Evolutionary conservation across 2,113 vertebrate species (phyloP).

Genomic region (Equus quagga): DNA sequence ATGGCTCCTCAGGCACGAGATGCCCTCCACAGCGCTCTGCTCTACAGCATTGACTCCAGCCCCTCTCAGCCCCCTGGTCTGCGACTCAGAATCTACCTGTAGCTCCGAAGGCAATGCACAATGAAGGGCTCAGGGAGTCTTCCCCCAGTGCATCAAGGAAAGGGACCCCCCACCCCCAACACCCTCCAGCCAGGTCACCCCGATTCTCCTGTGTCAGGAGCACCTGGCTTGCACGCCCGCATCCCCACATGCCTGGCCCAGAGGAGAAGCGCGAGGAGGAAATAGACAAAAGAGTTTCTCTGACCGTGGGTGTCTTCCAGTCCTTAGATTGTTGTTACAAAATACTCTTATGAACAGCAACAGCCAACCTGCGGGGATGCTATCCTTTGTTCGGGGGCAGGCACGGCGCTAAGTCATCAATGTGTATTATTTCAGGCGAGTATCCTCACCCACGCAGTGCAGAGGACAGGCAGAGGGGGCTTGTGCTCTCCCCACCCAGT

Average conservation of each 20-base stretch:
- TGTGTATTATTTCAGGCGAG: background rate
- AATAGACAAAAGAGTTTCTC: background rate
- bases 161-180: background rate
- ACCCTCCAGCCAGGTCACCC: rapidly evolving
- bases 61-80: background rate
- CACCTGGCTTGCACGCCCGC: rapidly evolving
- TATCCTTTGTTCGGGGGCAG: rapidly evolving
- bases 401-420: rapidly evolving
- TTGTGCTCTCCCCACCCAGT: background rate
- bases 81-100: background rate
- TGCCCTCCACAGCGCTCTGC: background rate
- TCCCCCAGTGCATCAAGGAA: background rate
- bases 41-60: rapidly evolving
- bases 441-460: background rate
- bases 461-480: background rate
- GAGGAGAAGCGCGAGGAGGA: background rate
- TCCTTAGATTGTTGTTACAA: background rate
- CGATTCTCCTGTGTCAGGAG: rapidly evolving
- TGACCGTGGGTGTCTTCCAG: rapidly evolving
- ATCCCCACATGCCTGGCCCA: rapidly evolving
- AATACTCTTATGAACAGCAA: rapidly evolving
- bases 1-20: rapidly evolving
- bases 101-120: background rate
- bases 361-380: rapidly evolving
- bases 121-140: background rate